A percentile compares a stretch with the other conserved stretches of the same genome.
These are phyloP conservation scores for Melanostoma scalare DNA, from an alignment of 2,888 invertebrate species.

Conservation along the genomic window DNA sequence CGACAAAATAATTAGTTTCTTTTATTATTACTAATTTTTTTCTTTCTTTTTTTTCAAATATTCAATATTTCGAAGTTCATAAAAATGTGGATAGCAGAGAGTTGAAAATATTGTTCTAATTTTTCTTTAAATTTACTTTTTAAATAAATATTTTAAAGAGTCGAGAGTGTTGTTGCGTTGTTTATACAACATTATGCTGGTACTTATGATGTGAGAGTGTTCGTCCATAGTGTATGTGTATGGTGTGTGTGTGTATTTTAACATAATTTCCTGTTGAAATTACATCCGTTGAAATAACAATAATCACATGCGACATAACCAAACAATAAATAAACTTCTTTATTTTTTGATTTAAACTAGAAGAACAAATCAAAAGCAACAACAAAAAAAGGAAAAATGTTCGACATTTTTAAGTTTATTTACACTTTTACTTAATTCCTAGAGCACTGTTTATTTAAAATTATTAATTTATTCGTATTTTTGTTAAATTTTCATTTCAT, in stretches of 20 bases:
- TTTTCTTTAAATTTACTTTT: not conserved
- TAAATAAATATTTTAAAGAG: constrained; percentile 19
- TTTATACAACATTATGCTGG: not conserved
- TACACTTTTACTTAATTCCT: constrained; percentile 63
- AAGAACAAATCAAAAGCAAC: constrained; percentile 36
- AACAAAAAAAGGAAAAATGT: constrained; percentile 37
- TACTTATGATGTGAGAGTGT: constrained; percentile 6
- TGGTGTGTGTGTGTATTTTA: constrained; percentile 8
- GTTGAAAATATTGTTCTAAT: constrained; percentile 32
- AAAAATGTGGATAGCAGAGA: constrained; percentile 54
- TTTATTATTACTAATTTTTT: constrained; percentile 36
- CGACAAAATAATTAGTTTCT: constrained; percentile 68
- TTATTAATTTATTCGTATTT: constrained; percentile 40
- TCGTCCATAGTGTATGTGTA: constrained; percentile 20
- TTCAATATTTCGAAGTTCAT: constrained; percentile 49
- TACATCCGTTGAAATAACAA: constrained; percentile 16
- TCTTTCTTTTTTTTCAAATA: constrained; percentile 32
- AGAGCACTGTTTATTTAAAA: constrained; percentile 47
- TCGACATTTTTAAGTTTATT: constrained; percentile 48
- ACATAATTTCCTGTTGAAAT: constrained; percentile 21
- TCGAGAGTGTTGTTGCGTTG: constrained; percentile 23
- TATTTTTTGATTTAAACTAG: constrained; percentile 29
- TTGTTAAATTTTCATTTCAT: constrained; percentile 26
- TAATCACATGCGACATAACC: constrained; percentile 51
- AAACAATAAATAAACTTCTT: constrained; percentile 54